Evolutionary conservation across 2,888 invertebrate species (phyloP), one percentile per base, ranked within the genome.

Genomic region (Scotopteryx bipunctaria): DNA sequence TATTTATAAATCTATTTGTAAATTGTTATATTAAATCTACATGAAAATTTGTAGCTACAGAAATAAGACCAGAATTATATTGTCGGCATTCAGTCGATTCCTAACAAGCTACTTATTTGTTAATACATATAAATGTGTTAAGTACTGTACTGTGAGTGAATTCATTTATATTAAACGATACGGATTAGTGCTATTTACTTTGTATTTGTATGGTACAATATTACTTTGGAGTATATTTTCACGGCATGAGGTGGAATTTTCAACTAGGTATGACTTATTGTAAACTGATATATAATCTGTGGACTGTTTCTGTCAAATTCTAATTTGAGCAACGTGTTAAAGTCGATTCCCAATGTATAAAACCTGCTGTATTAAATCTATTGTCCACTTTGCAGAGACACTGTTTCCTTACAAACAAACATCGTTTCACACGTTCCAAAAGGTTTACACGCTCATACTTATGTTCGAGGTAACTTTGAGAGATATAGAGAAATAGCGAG

Each of bases 21-120:
- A 53, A 58, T 47, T 57, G 42, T 53, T 58, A 59, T 56, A 71
- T 62, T 66, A 71, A 75, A 49, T 55, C 58, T 69, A 73, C 44
- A 29, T 68, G 67, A 69, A 74, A 71, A 68, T 67, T 70, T 68
- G 70, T 72, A 78, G 74, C 71, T 67, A 73, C 76, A 68, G 74
- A 79, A 82, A 78, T 77, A 77, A 83, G 81, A 83, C 82, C 85
- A 76, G 76, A 76, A 71, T 71, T 72, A 80, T 88, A 88, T 89
- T 89, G 88, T 89, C 88, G 66, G 73, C 69, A 69, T 73, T 89
- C 89, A 89, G 88, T 89, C 88, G 73, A 75, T 78, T 74, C 69
- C 72, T 77, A 76, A 64, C 61, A 67, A 68, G 71, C 77, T 81
- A 84, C 71, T 66, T 78, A 50, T 54, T 45, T 40, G 14, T 44